Evolutionary conservation across 1,140 invertebrate species (phyloP).

Genomic region (Drosophila kepulauana): DNA sequence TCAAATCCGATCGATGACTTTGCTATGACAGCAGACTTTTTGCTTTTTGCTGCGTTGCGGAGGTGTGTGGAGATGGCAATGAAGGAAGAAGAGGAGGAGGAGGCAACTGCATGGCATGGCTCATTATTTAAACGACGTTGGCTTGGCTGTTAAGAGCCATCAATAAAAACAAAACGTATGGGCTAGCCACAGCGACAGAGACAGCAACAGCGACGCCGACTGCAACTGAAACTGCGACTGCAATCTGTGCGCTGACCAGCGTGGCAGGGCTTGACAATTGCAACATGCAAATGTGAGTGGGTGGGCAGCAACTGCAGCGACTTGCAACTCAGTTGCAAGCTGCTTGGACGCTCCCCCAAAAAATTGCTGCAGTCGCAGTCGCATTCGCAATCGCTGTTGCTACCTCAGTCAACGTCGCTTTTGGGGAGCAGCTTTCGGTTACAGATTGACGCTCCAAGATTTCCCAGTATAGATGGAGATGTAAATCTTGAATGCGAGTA

Average conservation of each 20-base stretch:
- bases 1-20: constrained; percentile 64
- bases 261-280: constrained; percentile 71
- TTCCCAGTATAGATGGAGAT: constrained; percentile 35
- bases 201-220: neutral
- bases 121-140: constrained; percentile 83
- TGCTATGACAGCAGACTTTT: constrained; percentile 62
- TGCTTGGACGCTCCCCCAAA: constrained; percentile 37
- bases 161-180: constrained; percentile 59
- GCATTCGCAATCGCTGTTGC: neutral
- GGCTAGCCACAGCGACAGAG: constrained; percentile 49
- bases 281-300: constrained; percentile 79
- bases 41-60: constrained; percentile 34
- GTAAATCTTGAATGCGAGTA: constrained; percentile 23
- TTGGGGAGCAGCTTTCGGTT: constrained; percentile 35
- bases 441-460: constrained; percentile 36
- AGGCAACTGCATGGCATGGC: constrained; percentile 66
- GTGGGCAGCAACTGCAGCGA: constrained; percentile 51
- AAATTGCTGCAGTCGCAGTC: neutral
- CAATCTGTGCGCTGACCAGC: constrained; percentile 56
- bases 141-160: constrained; percentile 79
- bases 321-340: constrained; percentile 7
- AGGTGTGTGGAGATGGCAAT: constrained; percentile 31
- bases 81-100: neutral
- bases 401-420: neutral
- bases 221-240: neutral